Conservation (phyloP, 2,888 invertebrate genomes). For the Prosopocoilus inquinatus region DNA sequence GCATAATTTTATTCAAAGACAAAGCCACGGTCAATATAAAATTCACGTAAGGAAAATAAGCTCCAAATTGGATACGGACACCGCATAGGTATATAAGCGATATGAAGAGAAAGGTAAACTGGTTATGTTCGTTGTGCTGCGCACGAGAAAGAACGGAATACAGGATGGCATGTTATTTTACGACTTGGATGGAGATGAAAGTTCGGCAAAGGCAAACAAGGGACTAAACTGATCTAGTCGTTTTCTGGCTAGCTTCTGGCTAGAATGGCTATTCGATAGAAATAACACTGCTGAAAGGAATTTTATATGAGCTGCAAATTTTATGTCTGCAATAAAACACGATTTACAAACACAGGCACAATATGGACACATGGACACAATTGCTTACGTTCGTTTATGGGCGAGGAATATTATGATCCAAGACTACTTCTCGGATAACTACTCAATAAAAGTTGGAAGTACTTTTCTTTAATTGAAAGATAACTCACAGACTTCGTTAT, state of each 20-base stretch:
- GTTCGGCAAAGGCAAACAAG: slow-evolving; percentile 11
- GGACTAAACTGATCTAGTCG: slow-evolving; percentile 11
- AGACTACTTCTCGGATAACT: no score
- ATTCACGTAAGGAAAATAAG: slow-evolving; percentile 41
- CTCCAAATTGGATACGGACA: slow-evolving; percentile 40
- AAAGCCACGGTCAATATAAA: slow-evolving; percentile 39
- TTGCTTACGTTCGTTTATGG: no score
- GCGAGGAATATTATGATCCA: no score
- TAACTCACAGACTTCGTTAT: no score
- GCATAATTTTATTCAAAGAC: slow-evolving; percentile 39
- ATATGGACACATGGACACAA: no score
- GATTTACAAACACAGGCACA: no score
- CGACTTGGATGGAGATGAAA: slow-evolving; percentile 12
- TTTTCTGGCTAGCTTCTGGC: slow-evolving; percentile 1
- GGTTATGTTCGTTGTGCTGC: neutral
- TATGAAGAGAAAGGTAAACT: neutral
- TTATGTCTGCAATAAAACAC: neutral
- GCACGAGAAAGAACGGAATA: neutral
- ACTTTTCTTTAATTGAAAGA: no score
- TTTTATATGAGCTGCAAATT: slow-evolving; percentile 8
- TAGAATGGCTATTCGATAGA: slow-evolving; percentile 16
- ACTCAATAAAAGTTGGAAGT: no score
- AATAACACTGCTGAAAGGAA: slow-evolving; percentile 11
- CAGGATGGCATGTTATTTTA: slow-evolving; percentile 11
- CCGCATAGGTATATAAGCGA: slow-evolving; percentile 28